Base-by-base conservation (phyloP, 2,797 vertebrate genomes). In the Avahi laniger region DNA sequence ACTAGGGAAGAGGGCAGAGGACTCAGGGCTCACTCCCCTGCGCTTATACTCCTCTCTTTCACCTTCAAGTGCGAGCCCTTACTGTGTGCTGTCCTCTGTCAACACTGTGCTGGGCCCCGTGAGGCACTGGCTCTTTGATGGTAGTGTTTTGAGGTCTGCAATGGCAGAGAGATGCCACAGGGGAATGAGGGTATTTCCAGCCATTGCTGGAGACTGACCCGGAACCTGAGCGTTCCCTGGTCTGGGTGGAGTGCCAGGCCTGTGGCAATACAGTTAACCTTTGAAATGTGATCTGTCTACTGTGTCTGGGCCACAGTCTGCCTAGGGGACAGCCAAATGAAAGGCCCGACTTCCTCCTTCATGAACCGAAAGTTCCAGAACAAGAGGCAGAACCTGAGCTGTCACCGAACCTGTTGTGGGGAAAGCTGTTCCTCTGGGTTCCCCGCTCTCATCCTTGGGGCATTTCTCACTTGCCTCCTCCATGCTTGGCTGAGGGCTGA, bases 181-280 rank as follows among this genome's bases (percentile, higher is more conserved):
- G 69, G 52, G 54, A 85, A 87, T 30, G 70, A 10, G 59, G 90
- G 52, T 5, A n/a, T 89, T 82, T 83, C 63, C 75, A 70, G 4
- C n/a, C 30, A 3, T 22, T 8, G 82, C 86, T 52, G 54, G 76
- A 86, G 79, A 8, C 88, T 72, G 63, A 65, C 33, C 26, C 85
- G 41, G 61, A 86, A 15, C 59, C 88, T 8, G 28, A 70, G 83
- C 5, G 1, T 30, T 43, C 48, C 20, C 11, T 35, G 67, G 43
- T 48, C 81, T 35, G 59, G 41, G 52, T 0, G 0, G 41, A 10
- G 52, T 33, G 69, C 83, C 93, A 85, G 72, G 52, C 35, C 50
- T 48, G 57, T 17, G 79, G 75, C 43, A 72, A 89, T 26, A 48
- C 50, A 6, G 33, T 70, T 91, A 93, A 83, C 94, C 94, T 94